phyloP scores from a whole-genome alignment of 2,888 invertebrate species.

The Lasioglossum figueresi region DNA sequence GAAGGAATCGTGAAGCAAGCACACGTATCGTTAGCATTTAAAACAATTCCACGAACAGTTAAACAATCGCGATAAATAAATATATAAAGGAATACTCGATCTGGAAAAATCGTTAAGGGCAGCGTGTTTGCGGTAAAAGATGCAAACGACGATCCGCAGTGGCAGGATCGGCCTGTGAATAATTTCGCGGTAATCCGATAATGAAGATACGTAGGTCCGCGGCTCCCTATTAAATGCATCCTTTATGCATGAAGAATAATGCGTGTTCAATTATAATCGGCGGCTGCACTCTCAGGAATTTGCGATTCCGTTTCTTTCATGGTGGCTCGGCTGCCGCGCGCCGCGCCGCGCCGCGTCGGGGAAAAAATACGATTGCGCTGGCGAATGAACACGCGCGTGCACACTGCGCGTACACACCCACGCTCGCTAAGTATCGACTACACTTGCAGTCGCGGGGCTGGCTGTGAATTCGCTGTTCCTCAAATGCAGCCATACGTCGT shows the following conservation, averaged over 20 bases:
- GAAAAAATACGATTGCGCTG: constrained; percentile 55
- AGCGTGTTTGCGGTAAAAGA: neutral
- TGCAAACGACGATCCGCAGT: neutral
- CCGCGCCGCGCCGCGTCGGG: neutral
- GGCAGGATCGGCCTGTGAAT: constrained; percentile 3
- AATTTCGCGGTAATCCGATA: constrained; percentile 45
- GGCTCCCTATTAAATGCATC: constrained; percentile 56
- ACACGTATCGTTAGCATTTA: neutral
- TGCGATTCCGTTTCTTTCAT: constrained; percentile 72
- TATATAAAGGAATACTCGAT: neutral
- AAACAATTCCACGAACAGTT: neutral
- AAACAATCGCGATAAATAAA: neutral
- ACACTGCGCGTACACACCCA: constrained; percentile 13
- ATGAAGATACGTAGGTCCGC: constrained; percentile 47
- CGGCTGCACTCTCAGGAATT: constrained; percentile 65
- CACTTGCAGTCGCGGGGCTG: constrained; percentile 2
- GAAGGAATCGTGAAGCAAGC: neutral
- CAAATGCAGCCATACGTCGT: constrained; percentile 79
- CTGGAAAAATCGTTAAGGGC: neutral
- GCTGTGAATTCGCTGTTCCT: constrained; percentile 68
- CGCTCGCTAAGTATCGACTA: neutral
- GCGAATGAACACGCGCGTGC: constrained; percentile 39
- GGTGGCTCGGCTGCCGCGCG: neutral
- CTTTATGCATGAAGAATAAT: constrained; percentile 66
- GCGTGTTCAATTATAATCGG: constrained; percentile 60